A percentile compares a stretch with the other conserved stretches of the same genome.
Evolutionary conservation across 2,888 invertebrate genomes (phyloP).

Genomic region (Nemoura dubitans): DNA sequence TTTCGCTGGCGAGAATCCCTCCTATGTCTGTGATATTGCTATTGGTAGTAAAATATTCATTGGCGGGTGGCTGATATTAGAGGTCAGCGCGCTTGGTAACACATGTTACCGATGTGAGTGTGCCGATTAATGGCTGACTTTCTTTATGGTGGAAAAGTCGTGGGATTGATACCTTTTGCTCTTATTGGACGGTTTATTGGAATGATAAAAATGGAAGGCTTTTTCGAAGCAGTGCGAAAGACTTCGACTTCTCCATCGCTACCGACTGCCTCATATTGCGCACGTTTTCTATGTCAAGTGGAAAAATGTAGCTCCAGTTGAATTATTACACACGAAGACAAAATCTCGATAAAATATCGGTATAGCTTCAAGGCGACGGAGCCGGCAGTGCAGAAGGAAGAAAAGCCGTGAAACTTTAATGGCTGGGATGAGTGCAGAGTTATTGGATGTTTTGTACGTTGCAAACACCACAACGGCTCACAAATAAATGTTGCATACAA

Average conservation of each 20-base stretch:
- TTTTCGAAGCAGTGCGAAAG: neutral
- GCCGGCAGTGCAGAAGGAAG: conserved; percentile 28
- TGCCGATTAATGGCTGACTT: neutral
- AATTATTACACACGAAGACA: conserved; percentile 37
- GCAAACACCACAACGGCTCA: conserved; percentile 38
- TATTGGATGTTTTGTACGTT: conserved; percentile 46
- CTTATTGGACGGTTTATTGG: neutral
- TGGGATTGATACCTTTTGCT: neutral
- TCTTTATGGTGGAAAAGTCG: neutral
- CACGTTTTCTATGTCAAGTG: conserved; percentile 16
- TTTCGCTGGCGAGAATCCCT: neutral
- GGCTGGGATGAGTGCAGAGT: conserved; percentile 45
- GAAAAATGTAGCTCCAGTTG: conserved; percentile 18
- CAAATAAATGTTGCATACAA: conserved; percentile 39
- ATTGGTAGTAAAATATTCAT: neutral
- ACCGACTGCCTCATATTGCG: neutral
- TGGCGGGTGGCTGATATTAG: neutral
- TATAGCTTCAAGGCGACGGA: neutral
- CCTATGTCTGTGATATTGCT: neutral
- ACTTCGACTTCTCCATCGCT: neutral
- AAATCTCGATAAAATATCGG: conserved; percentile 43
- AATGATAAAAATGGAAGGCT: neutral
- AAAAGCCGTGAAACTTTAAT: conserved; percentile 46
- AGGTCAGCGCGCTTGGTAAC: neutral
- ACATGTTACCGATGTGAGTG: neutral